phyloP scores from a whole-genome alignment of 1,140 invertebrate genomes.

The Drosophila elegans region DNA sequence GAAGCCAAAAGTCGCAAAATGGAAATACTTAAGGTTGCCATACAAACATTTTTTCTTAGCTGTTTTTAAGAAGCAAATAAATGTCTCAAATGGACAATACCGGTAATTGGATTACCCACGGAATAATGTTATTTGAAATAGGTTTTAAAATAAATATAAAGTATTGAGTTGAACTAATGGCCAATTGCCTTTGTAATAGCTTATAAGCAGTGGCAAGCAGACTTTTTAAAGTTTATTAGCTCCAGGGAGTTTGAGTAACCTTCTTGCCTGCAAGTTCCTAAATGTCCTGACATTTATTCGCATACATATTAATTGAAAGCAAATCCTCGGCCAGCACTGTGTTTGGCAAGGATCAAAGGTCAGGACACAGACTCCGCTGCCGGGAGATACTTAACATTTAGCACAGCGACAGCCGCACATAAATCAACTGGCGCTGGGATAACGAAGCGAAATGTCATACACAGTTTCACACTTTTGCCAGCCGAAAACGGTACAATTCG shows the following conservation, averaged over 20 bases:
- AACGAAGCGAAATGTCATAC: constrained; percentile 66
- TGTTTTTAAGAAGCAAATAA: no score
- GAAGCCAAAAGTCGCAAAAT: no score
- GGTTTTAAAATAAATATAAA: no score
- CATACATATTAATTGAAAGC: constrained; percentile 21
- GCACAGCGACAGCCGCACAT: constrained; percentile 43
- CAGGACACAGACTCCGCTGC: constrained; percentile 32
- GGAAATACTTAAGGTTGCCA: no score
- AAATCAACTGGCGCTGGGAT: constrained; percentile 64
- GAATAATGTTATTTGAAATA: no score
- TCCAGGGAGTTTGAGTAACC: neutral
- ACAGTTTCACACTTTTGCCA: constrained; percentile 64
- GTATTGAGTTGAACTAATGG: no score
- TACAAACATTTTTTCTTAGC: no score
- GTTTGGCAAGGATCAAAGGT: constrained; percentile 27
- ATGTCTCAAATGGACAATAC: no score
- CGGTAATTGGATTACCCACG: no score
- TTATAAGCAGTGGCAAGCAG: no score
- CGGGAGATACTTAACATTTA: constrained; percentile 33
- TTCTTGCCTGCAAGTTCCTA: neutral
- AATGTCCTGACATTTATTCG: constrained; percentile 32
- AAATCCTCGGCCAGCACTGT: constrained; percentile 6
- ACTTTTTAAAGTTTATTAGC: no score
- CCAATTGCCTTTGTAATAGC: no score
- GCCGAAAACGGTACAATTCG: constrained; percentile 24